A percentile compares a stretch with the other conserved stretches of the same genome.
Evolutionary conservation across 1,140 invertebrate species (phyloP).

Genomic region (Meloidogyne exigua): DNA sequence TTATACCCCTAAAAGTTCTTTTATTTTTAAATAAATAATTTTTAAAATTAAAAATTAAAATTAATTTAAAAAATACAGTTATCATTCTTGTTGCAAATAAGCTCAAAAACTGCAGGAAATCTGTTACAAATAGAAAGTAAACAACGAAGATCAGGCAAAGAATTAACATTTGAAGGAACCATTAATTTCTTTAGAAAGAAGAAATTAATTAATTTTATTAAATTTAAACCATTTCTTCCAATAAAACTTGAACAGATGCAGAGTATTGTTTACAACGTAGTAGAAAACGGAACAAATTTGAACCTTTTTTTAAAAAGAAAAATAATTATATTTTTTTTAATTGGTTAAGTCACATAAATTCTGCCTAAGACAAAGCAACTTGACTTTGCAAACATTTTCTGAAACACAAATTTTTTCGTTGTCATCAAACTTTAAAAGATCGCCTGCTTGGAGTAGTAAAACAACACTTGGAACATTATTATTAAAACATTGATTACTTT

Average conservation of each 20-base stretch:
- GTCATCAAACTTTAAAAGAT: conserved; percentile 12
- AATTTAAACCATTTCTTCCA: not conserved
- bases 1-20: too few relatives aligned
- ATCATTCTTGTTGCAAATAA: not conserved
- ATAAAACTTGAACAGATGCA: not conserved
- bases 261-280: conserved; percentile 8
- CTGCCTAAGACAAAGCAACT: conserved; percentile 6
- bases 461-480: conserved; percentile 10
- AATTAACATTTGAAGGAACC: conserved; percentile 9
- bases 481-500: conserved; percentile 4
- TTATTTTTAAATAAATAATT: too few relatives aligned
- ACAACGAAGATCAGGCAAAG: not conserved
- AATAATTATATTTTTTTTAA: not conserved
- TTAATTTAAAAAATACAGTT: too few relatives aligned
- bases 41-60: too few relatives aligned
- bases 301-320: conserved; percentile 10
- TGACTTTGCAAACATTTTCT: not conserved
- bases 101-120: conserved; percentile 14
- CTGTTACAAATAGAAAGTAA: conserved; percentile 8
- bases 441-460: conserved; percentile 13
- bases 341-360: too few relatives aligned
- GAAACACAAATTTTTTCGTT: not conserved
- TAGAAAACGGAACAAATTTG: conserved; percentile 21
- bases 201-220: too few relatives aligned
- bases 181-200: conserved; percentile 1